Conservation (phyloP, 1,140 invertebrate genomes). For the Drosophila ironensis region DNA sequence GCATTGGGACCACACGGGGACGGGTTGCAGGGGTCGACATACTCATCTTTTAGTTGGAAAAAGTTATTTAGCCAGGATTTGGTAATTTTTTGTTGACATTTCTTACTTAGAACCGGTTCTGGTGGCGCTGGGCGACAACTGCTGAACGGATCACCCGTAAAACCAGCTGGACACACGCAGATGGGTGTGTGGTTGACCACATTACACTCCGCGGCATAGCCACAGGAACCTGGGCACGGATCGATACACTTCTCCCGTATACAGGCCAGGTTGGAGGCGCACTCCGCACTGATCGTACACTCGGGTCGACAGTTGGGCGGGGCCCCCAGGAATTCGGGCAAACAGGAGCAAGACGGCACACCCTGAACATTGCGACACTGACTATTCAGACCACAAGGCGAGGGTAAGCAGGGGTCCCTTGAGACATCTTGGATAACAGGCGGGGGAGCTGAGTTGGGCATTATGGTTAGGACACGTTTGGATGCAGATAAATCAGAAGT, state of each 20-base stretch:
- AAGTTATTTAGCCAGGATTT: conserved; percentile 49
- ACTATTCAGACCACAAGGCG: conserved; percentile 88
- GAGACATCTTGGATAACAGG: conserved; percentile 81
- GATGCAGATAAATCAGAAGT: background rate
- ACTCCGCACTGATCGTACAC: conserved; percentile 92
- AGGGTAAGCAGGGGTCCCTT: conserved; percentile 88
- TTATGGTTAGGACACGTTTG: background rate
- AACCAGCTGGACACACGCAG: conserved; percentile 88
- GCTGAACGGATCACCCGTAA: conserved; percentile 92
- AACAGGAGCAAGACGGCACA: conserved; percentile 90
- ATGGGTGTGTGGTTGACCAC: conserved; percentile 93
- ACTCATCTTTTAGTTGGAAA: conserved; percentile 84
- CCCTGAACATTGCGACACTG: conserved; percentile 88
- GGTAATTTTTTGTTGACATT: conserved; percentile 72
- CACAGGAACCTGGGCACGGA: conserved; percentile 92
- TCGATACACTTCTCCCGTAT: conserved; percentile 92
- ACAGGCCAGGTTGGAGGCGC: conserved; percentile 89
- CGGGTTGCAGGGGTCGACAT: conserved; percentile 88
- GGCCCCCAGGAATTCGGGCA: conserved; percentile 88
- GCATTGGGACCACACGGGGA: conserved; percentile 91
- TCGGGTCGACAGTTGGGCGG: conserved; percentile 92
- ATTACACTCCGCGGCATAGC: conserved; percentile 90
- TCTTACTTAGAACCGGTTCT: conserved; percentile 83
- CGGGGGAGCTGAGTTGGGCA: conserved; percentile 48
- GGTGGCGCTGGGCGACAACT: conserved; percentile 85